Percentiles rank a stretch among this genome's conserved stretches.
phyloP scores from a whole-genome alignment of 2,888 invertebrate genomes.

The Rotaria magnacalcarata region DNA sequence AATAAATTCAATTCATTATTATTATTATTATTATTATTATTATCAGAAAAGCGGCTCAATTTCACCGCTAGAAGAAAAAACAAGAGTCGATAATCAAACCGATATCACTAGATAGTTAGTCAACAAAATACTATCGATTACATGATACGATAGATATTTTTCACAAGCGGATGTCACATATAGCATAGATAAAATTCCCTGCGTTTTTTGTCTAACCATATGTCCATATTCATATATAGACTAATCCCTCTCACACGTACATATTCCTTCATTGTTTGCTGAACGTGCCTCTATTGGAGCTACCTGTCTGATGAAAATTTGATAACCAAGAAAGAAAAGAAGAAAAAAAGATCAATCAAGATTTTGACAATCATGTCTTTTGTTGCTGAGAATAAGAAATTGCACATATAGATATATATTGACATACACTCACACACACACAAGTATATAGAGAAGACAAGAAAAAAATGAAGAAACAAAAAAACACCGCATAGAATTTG shows the following conservation, averaged over 20 bases:
- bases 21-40: neutral
- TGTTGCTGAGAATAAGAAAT: constrained; percentile 22
- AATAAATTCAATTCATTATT: neutral
- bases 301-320: constrained; percentile 26
- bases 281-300: constrained; percentile 20
- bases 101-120: constrained; percentile 6
- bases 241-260: constrained; percentile 19
- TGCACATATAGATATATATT: constrained; percentile 16
- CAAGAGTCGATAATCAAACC: neutral
- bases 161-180: constrained; percentile 26
- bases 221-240: neutral
- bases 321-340: neutral
- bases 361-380: constrained; percentile 29
- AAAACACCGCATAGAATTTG: constrained; percentile 27
- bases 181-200: neutral
- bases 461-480: neutral
- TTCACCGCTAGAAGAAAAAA: neutral
- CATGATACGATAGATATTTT: constrained; percentile 17
- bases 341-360: constrained; percentile 24
- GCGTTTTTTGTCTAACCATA: neutral
- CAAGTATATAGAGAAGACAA: neutral
- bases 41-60: constrained; percentile 12
- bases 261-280: constrained; percentile 13
- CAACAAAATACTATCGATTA: neutral
- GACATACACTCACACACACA: constrained; percentile 21